Evolutionary conservation across 2,797 vertebrate genomes (phyloP).

Genomic region (Hemibagrus guttatus): DNA sequence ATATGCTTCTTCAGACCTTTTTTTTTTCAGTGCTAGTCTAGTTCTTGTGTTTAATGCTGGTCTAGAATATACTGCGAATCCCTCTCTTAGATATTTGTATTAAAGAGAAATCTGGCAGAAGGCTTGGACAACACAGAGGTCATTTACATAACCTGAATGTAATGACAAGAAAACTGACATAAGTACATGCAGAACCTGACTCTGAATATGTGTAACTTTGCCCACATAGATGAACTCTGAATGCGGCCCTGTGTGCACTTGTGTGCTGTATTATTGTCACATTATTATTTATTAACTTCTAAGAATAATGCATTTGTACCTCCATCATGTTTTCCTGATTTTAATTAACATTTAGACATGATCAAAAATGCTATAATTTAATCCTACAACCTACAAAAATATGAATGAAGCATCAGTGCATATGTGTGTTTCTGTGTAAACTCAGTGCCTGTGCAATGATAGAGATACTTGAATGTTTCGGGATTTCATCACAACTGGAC

Average conservation of each 20-base stretch:
- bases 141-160: neutral
- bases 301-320: constrained; percentile 33
- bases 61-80: neutral
- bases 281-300: constrained; percentile 63
- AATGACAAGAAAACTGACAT: neutral
- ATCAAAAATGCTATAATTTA: constrained; percentile 15
- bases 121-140: neutral
- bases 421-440: constrained; percentile 55
- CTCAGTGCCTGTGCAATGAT: constrained; percentile 74
- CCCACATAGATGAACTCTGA: neutral
- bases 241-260: constrained; percentile 15
- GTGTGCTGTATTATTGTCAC: constrained; percentile 51
- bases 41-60: neutral
- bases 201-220: neutral
- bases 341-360: constrained; percentile 13
- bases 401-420: constrained; percentile 3
- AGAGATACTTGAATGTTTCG: constrained; percentile 75
- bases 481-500: constrained; percentile 63
- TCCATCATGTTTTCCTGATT: neutral
- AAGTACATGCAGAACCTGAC: neutral
- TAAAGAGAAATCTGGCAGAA: neutral
- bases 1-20: neutral
- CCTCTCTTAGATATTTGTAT: neutral
- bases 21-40: too few relatives aligned
- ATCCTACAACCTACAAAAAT: neutral